Conservation (phyloP, 53 echinoderm and acorn worm genomes). For the Paelopatides confundens region DNA sequence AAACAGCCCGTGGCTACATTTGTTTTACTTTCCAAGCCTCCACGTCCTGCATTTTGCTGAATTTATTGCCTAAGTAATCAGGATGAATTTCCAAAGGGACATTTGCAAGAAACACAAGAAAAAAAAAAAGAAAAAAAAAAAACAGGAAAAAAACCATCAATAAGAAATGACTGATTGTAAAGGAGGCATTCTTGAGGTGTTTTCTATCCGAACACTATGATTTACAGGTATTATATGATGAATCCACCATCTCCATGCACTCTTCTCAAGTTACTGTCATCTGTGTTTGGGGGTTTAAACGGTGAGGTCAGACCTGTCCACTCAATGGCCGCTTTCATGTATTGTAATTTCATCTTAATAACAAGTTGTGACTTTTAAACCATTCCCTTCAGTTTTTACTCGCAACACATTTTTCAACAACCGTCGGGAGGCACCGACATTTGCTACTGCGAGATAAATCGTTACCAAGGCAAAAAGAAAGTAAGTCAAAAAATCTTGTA, state of each 20-base stretch:
- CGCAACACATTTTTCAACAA: no score
- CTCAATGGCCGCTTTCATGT: not conserved
- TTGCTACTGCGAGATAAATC: no score
- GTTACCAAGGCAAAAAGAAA: no score
- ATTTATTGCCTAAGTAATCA: slow-evolving; percentile 49
- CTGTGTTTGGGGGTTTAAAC: not conserved
- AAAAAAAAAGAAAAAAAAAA: not conserved
- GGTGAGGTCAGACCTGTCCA: not conserved
- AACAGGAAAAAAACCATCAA: slow-evolving; percentile 21
- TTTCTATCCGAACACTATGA: not conserved
- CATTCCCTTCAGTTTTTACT: no score
- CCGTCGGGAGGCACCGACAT: no score
- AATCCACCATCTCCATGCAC: not conserved
- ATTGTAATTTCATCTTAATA: no score
- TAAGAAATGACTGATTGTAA: slow-evolving; percentile 40
- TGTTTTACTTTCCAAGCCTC: slow-evolving; percentile 41
- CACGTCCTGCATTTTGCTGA: slow-evolving; percentile 26
- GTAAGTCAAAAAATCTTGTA: no score
- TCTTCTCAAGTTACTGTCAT: not conserved
- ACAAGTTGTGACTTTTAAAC: no score
- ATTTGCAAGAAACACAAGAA: slow-evolving; percentile 24
- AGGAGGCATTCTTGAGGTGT: slow-evolving; percentile 18
- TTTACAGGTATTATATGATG: slow-evolving; percentile 41
- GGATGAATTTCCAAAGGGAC: slow-evolving; percentile 45
- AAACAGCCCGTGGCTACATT: slow-evolving; percentile 45